Evolutionary conservation across 2,888 invertebrate genomes (phyloP), one percentile per base, ranked within the genome.

Genomic region (Bombylius major): DNA sequence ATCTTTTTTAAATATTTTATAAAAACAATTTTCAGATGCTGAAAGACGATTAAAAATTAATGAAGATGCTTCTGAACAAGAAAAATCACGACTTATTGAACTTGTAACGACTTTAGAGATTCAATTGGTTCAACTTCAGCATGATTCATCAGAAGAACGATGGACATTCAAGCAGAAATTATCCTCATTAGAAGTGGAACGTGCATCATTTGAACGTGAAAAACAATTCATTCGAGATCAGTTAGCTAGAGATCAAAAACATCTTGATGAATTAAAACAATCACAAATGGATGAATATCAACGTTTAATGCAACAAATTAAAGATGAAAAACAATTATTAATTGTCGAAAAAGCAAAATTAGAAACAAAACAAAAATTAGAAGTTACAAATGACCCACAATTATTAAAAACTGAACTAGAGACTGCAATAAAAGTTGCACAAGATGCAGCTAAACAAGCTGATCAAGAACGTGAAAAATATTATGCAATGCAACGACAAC

Each of bases 121-220:
- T 14, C 75, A 75, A 57, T 58, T 74, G 46, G 60, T 56, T 5
- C 67, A 67, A 9, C 59, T 73, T 1, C 67, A 69, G 1, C 70
- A 70, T 55, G 71, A 70, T 11, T 64, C 71, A 0, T 67, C 70
- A 0, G 73, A 75, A 49, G 74, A 75, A 45, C 72, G 71, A 54
- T 75, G 74, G 74, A 65, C 68, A 42, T 54, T 73, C 13, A 65
- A 72, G 0, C 72, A 73, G 61, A 70, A 70, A 55, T 62, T 72
- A 63, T 62, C 70, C n/a, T 63, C 67, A 7, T 57, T 75, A 5
- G 75, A 75, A 55, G 68, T 69, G 1, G 75, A 75, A 33, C 68
- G 69, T 55, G 57, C 62, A 11, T 65, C 71, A 0, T 71, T 75
- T 36, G 70, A 71, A 46, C 67, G 67, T 11, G 75, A 75, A 53